Evolutionary conservation across 2,113 vertebrate species (phyloP), one percentile per base, ranked within the genome.

Genomic region (Cheirogaleus medius): DNA sequence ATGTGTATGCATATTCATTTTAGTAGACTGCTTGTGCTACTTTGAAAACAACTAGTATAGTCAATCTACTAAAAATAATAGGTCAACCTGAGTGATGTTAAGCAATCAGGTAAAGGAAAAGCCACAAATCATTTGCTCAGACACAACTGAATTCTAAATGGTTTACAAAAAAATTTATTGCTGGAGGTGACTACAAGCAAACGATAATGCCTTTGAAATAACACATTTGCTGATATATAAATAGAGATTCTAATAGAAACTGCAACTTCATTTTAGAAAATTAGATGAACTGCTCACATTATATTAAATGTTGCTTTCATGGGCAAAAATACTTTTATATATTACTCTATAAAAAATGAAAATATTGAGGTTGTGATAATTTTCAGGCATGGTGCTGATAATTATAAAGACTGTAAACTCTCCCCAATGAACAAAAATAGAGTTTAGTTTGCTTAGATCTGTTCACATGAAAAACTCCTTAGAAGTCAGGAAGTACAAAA

Each of bases 131-230:
- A 92, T 69, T 9, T 94, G 11, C n/a, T 77, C 23, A 80, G 23
- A 94, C 15, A 60, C 25, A 90, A 91, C 10, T 81, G 37, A 92
- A 84, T 95, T 97, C 66, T 47, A 52, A 84, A 85, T 52, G 18
- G n/a, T 80, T 87, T 68, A 71, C 90, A 54, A 23, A 66, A 47
- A 29, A 66, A 42, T 49, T 83, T 76, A 73, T 23, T 56, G 14
- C 20, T 64, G 18, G 49, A 97, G 42, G 37, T 71, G 17, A 87
- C 8, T 42, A 83, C 8, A 64, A 47, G 9, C n/a, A 86, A 68
- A 58, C 10, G 8, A 76, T 52, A 63, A 73, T n/a, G 5, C 8
- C 49, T 91, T 93, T 47, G 69, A 88, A 66, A 71, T 7, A 94
- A 90, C 29, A 76, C 8, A 84, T 69, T 74, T 52, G 49, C n/a